Conservation (phyloP, 2,113 vertebrate species). For the Alaudala cheleensis region DNA sequence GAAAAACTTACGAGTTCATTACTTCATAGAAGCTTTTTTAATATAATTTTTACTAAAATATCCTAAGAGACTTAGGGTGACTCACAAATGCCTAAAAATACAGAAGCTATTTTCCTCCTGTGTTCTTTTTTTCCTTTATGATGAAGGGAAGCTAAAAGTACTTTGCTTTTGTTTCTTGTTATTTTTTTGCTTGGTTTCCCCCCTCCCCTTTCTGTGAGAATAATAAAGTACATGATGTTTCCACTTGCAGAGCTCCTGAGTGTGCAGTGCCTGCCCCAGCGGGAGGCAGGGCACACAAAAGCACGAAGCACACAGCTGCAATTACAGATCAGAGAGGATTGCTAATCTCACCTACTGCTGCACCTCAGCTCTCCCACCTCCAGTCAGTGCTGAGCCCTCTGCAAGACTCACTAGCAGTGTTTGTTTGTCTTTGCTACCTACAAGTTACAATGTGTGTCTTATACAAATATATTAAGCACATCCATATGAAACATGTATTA, state of each 20-base stretch:
- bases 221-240: neutral
- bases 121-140: neutral
- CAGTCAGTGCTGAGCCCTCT: neutral
- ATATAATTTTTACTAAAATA: constrained; percentile 28
- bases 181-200: neutral
- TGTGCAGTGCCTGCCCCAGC: neutral
- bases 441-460: neutral
- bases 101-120: neutral
- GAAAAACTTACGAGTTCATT: neutral
- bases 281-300: neutral
- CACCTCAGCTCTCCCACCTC: neutral
- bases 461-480: neutral
- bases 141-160: neutral
- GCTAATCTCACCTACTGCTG: neutral
- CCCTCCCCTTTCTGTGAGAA: neutral
- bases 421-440: neutral
- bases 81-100: constrained; percentile 36
- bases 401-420: neutral
- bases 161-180: constrained; percentile 24
- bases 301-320: neutral
- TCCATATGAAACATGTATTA: neutral
- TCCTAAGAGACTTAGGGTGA: constrained; percentile 17
- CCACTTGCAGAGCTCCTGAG: neutral
- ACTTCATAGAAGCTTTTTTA: neutral
- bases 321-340: neutral